phyloP scores from a whole-genome alignment of 1,140 invertebrate species.

The Atta texana region DNA sequence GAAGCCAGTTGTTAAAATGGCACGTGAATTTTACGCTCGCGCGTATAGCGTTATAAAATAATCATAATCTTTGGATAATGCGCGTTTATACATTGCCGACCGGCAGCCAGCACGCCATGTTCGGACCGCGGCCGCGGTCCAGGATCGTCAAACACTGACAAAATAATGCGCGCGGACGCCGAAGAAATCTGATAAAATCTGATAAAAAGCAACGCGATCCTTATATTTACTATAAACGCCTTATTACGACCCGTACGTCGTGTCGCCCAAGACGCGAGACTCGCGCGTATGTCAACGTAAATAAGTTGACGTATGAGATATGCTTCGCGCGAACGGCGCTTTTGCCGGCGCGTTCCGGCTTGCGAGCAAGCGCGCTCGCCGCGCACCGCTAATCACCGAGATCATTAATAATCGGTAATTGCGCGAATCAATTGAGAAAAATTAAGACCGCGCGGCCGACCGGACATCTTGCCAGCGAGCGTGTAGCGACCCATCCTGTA shows the following conservation, averaged over 20 bases:
- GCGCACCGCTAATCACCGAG: constrained; percentile 59
- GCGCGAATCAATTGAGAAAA: constrained; percentile 65
- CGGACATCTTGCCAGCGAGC: constrained; percentile 40
- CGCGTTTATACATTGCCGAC: constrained; percentile 74
- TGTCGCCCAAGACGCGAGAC: constrained; percentile 4
- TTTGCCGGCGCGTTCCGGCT: not conserved
- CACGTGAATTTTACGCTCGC: constrained; percentile 76
- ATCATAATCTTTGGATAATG: constrained; percentile 77
- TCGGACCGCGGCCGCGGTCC: not conserved
- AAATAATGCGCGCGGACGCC: constrained; percentile 56
- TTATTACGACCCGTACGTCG: constrained; percentile 49
- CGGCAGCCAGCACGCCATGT: constrained; percentile 67
- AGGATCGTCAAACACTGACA: constrained; percentile 58
- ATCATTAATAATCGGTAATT: constrained; percentile 71
- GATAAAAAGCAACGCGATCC: constrained; percentile 62
- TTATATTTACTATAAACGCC: constrained; percentile 63
- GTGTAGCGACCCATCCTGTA: constrained; percentile 13
- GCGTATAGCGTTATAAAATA: constrained; percentile 76
- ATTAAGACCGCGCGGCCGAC: constrained; percentile 47
- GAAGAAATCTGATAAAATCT: constrained; percentile 68
- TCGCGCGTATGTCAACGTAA: constrained; percentile 59
- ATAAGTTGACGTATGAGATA: constrained; percentile 55
- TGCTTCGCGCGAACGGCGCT: constrained; percentile 9
- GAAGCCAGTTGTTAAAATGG: constrained; percentile 78
- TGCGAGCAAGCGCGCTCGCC: constrained; percentile 27